Base-by-base conservation (phyloP, 2,888 invertebrate genomes). In the Poecilobothrus nobilitatus region DNA sequence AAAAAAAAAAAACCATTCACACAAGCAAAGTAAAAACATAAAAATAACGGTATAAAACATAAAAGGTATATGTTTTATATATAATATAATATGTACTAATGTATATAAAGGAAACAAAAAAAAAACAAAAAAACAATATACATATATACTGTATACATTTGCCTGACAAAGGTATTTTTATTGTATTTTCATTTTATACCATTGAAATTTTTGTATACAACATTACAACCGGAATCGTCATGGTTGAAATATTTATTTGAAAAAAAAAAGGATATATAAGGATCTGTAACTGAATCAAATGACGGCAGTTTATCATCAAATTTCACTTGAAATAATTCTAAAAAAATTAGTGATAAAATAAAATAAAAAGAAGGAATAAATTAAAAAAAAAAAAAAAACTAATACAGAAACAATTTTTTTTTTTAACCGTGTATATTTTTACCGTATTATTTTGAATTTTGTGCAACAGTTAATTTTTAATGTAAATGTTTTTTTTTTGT, bases 181-280 rank as follows among this genome's bases (percentile, higher is more conserved):
- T n/a, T n/a, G n/a, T n/a, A n/a, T n/a, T n/a, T n/a, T 44, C 44
- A 15, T 44, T 44, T 44, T 44, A n/a, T 44, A 44, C 44, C 44
- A 12, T 44, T 44, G 44, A 44, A 15, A n/a, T n/a, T n/a, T n/a
- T n/a, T n/a, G n/a, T 44, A 44, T 44, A 15, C 44, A 44, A n/a
- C n/a, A n/a, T n/a, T n/a, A n/a, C n/a, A 15, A 44, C 44, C 34
- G 34, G 5, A 34, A 34, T 34, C 34, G 34, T 34, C 34, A 34
- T 34, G 34, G 34, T 34, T 34, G 34, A 34, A 8, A 34, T 34
- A 34, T 34, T 34, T 8, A 34, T 34, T 34, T 8, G n/a, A n/a
- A n/a, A n/a, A n/a, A n/a, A n/a, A 44, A 44, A 44, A 44, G 44
- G 44, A 63, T 63, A 63, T 63, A 63, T 22, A 63, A 63, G 63